Evolutionary conservation across 2,113 vertebrate species (phyloP).

Genomic region (Sander vitreus): DNA sequence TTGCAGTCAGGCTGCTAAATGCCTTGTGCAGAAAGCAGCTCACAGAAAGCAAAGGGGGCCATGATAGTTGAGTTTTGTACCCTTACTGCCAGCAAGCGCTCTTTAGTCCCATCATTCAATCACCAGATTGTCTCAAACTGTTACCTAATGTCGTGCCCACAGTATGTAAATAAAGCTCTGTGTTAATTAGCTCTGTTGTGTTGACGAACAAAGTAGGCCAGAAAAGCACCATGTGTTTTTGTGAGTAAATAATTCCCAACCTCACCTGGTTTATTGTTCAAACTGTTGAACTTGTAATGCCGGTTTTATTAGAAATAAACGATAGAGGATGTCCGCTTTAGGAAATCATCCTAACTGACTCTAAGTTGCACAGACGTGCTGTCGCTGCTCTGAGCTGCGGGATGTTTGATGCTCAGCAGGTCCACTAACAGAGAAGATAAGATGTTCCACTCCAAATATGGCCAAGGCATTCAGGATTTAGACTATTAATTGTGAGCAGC

Average conservation of each 20-base stretch:
- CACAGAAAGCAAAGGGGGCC: constrained; percentile 45
- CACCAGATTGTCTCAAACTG: constrained; percentile 35
- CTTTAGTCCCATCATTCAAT: constrained; percentile 69
- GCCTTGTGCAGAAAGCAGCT: constrained; percentile 60
- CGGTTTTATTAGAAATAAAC: constrained; percentile 10
- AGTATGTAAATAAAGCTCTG: constrained; percentile 52
- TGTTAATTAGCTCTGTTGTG: constrained; percentile 44
- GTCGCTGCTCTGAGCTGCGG: constrained; percentile 9
- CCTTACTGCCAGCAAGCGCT: constrained; percentile 50
- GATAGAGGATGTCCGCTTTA: constrained; percentile 1
- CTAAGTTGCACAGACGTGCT: constrained; percentile 13
- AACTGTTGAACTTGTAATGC: constrained; percentile 30
- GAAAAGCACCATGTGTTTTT: constrained; percentile 21
- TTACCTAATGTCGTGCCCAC: constrained; percentile 27
- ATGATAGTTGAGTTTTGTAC: constrained; percentile 46
- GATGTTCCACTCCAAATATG: constrained; percentile 82
- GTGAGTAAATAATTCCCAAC: constrained; percentile 27
- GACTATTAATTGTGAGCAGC: constrained; percentile 46
- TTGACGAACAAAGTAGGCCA: not conserved
- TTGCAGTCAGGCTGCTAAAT: constrained; percentile 33
- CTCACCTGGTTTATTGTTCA: constrained; percentile 23
- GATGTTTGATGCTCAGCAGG: constrained; percentile 63
- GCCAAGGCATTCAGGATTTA: constrained; percentile 58
- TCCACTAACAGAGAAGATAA: constrained; percentile 61
- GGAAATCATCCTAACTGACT: constrained; percentile 1